Conservation (phyloP, 2,113 vertebrate species). For the Eurypyga helias region DNA sequence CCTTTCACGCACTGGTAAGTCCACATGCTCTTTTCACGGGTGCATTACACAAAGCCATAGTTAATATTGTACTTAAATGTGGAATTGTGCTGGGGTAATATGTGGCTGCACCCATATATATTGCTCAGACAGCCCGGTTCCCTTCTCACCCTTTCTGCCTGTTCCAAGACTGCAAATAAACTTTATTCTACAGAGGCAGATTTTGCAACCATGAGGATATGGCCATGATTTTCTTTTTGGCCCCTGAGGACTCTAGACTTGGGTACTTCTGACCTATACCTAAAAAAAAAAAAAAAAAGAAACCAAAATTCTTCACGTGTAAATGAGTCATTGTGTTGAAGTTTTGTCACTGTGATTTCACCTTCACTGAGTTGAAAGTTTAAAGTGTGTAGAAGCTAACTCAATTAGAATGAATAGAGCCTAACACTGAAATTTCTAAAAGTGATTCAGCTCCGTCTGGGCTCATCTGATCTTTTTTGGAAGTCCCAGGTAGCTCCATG, state of each 20-base stretch:
- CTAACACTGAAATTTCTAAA: background rate
- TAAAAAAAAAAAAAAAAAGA: background rate
- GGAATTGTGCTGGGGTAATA: background rate
- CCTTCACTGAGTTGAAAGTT: background rate
- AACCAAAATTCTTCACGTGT: background rate
- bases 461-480: background rate
- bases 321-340: background rate
- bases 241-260: background rate
- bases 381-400: background rate
- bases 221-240: background rate
- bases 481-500: background rate
- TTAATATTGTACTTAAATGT: background rate
- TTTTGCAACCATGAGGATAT: background rate
- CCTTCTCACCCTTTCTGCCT: background rate
- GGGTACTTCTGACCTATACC: background rate
- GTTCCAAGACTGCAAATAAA: background rate
- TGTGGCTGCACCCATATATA: background rate
- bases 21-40: background rate
- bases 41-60: background rate
- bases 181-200: background rate
- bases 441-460: background rate
- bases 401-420: background rate
- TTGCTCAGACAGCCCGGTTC: background rate
- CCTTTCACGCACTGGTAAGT: conserved; percentile 95
- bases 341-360: background rate